These are phyloP conservation scores for Cantharis lateralis DNA, from an alignment of 2,888 invertebrate species.

Conservation along the genomic window DNA sequence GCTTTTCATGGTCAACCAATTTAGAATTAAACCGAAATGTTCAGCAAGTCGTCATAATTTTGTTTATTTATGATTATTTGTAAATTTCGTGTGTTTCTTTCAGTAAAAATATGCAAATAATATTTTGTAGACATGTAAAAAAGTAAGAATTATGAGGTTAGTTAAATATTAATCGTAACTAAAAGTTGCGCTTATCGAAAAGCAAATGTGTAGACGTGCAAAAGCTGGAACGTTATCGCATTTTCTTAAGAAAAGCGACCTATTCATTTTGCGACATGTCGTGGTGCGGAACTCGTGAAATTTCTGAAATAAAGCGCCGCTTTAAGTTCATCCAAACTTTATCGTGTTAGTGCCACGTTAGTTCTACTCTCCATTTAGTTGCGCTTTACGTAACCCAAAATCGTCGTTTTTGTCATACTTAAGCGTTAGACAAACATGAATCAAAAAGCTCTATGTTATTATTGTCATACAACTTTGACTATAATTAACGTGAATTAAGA, in stretches of 20 bases:
- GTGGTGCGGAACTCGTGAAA: constrained; percentile 14
- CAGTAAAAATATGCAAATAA: constrained; percentile 19
- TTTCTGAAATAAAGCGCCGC: constrained; percentile 12
- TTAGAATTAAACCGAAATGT: not conserved
- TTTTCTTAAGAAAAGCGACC: constrained; percentile 15
- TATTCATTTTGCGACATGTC: constrained; percentile 14
- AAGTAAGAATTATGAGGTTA: constrained; percentile 16
- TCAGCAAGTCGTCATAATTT: not conserved
- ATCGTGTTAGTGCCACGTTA: constrained; percentile 5
- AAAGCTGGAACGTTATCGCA: constrained; percentile 13
- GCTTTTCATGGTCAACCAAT: constrained; percentile 1
- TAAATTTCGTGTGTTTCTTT: constrained; percentile 21
- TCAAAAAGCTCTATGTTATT: not conserved
- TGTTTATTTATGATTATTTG: constrained; percentile 23
- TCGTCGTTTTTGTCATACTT: constrained; percentile 7
- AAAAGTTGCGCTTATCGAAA: constrained; percentile 17
- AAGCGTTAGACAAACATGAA: constrained; percentile 4
- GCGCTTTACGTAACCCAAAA: constrained; percentile 1
- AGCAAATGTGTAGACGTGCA: constrained; percentile 18
- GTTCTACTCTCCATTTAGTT: constrained; percentile 7
- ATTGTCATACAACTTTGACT: constrained; percentile 1
- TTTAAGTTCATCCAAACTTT: constrained; percentile 17
- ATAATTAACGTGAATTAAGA: not conserved
- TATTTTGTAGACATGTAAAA: constrained; percentile 13
- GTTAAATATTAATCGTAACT: constrained; percentile 14